Conservation (phyloP, 2,797 vertebrate species). For the Poecilia gillii region DNA sequence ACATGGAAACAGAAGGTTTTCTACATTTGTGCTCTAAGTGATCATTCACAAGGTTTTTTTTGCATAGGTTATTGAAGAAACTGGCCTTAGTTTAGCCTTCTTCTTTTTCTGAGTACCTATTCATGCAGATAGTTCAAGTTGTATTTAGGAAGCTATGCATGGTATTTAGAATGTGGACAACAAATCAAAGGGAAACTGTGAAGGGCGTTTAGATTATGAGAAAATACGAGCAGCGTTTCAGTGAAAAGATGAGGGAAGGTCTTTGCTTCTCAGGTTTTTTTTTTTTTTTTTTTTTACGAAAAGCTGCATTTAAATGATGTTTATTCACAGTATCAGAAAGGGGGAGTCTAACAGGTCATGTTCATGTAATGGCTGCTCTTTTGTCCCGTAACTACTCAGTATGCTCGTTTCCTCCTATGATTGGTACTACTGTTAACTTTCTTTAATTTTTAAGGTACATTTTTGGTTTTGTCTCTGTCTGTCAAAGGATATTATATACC, state of each 20-base stretch:
- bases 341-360: not conserved
- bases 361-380: not conserved
- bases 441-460: not conserved
- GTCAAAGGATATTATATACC: not conserved
- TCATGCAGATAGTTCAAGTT: slow-evolving; percentile 10
- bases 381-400: not conserved
- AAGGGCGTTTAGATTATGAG: not conserved
- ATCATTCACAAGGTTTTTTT: not conserved
- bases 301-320: not conserved
- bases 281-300: not conserved
- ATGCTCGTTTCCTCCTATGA: not conserved
- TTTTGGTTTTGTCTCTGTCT: not conserved
- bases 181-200: not conserved
- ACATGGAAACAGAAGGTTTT: not conserved
- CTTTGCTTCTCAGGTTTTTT: not conserved
- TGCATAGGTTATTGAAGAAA: slow-evolving; percentile 3
- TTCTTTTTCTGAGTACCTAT: not conserved
- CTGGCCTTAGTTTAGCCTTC: not conserved
- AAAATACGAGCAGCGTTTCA: not conserved
- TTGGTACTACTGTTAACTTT: not conserved
- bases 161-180: not conserved
- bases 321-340: not conserved
- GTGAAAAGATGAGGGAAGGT: not conserved
- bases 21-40: not conserved
- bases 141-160: not conserved